Evolutionary conservation across 2,888 invertebrate genomes (phyloP), one percentile per base, ranked within the genome.

Genomic region (Campoplex nolae): DNA sequence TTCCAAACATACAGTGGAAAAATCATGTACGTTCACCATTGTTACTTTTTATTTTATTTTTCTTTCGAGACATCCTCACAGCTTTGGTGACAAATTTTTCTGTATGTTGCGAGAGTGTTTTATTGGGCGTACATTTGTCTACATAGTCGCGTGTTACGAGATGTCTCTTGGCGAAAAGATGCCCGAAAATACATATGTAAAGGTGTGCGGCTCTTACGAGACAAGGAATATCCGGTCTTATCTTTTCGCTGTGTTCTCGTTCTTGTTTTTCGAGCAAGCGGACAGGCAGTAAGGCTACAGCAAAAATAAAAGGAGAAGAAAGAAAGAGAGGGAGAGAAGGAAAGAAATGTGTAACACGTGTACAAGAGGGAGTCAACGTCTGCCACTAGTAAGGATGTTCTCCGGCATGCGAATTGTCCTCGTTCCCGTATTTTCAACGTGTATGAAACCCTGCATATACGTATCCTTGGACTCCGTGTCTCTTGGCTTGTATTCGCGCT

Each of bases 341-440:
- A 62, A 51, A 75, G 45, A 71, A 42, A 84, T 81, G 62, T 45
- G 62, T 68, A 65, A 75, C 83, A 83, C 83, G 68, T 83, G 75
- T 83, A 67, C 65, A 79, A 48, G 54, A 68, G 65, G 70, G 28
- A 65, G 74, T 83, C 62, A n/a, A 83, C 86, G 75, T 75, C 65
- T 76, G 79, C 70, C 79, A 83, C 83, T 70, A 65, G 65, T 65
- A 65, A 42, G 70, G 74, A 80, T 76, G 76, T 79, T 70, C 81
- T 65, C 65, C 35, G 76, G 83, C 73, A 86, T 86, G 80, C 83
- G 75, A 86, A 80, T 83, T 83, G 65, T 85, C 76, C 56, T 80
- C 38, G 79, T 76, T 38, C 83, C 51, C 32, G 51, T n/a, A 62
- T 86, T 76, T 80, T 79, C 75, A 54, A 51, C 74, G 56, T 23